Percentiles rank a stretch among this genome's conserved stretches.
Conservation (phyloP, 2,113 vertebrate species). For the Hoplias malabaricus region DNA sequence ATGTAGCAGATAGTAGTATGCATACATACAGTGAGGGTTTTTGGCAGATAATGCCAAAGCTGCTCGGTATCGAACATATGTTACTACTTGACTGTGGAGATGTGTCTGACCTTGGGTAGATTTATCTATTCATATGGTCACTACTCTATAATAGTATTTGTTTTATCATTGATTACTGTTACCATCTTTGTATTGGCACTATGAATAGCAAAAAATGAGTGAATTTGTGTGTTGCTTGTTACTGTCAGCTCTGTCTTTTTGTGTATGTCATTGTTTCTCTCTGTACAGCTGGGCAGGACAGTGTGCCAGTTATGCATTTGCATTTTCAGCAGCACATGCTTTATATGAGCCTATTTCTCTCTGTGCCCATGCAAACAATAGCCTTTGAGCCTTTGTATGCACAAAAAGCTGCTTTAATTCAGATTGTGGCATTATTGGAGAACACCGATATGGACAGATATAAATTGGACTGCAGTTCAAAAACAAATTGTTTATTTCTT, state of each 20-base stretch:
- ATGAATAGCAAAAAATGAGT: background rate
- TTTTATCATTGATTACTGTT: background rate
- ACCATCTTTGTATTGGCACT: background rate
- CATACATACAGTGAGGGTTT: background rate
- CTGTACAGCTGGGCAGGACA: slow-evolving; percentile 42
- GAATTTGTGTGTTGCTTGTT: background rate
- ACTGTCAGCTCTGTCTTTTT: background rate
- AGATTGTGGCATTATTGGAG: slow-evolving; percentile 80
- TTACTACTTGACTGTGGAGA: background rate
- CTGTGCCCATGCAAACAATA: slow-evolving; percentile 67
- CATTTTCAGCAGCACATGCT: slow-evolving; percentile 52
- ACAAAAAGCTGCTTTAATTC: slow-evolving; percentile 70
- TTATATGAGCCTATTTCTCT: slow-evolving; percentile 59
- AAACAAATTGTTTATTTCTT: slow-evolving; percentile 1
- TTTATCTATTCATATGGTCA: background rate
- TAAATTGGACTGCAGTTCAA: slow-evolving; percentile 10
- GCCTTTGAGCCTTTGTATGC: slow-evolving; percentile 60
- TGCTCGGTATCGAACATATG: background rate
- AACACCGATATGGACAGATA: slow-evolving; percentile 47
- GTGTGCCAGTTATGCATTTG: slow-evolving; percentile 37
- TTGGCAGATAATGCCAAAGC: background rate
- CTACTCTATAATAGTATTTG: background rate
- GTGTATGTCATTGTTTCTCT: background rate
- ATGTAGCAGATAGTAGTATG: background rate
- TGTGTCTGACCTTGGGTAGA: background rate